phyloP scores from a whole-genome alignment of 2,797 vertebrate species.

The Arctocebus calabarensis region DNA sequence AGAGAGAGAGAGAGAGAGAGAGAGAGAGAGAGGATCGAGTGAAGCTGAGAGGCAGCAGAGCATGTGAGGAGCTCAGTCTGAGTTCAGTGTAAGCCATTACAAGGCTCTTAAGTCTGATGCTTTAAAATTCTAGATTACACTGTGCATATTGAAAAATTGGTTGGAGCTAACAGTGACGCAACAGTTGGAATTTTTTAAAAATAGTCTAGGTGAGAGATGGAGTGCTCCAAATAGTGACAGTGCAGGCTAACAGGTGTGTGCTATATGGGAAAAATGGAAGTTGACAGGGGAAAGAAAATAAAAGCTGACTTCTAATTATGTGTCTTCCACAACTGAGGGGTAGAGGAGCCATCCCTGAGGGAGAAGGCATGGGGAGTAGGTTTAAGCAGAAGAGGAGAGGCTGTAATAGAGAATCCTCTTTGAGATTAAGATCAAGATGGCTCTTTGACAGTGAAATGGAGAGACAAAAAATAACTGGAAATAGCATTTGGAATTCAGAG shows the following conservation, averaged over 20 bases:
- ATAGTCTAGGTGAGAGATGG: background rate
- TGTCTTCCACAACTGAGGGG: background rate
- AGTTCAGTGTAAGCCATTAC: background rate
- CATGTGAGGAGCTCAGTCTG: background rate
- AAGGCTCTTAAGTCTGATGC: background rate
- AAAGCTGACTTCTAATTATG: background rate
- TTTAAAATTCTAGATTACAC: background rate
- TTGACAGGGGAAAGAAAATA: background rate
- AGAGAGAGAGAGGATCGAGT: background rate
- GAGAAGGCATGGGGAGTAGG: background rate
- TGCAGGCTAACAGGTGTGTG: background rate
- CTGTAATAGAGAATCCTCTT: background rate
- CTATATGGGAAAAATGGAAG: background rate
- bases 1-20: background rate
- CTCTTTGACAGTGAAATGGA: background rate
- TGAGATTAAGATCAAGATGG: background rate
- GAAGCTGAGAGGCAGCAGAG: background rate
- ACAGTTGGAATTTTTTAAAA: background rate
- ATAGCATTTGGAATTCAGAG: slow-evolving; percentile 20
- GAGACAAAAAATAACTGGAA: background rate
- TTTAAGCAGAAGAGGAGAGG: background rate
- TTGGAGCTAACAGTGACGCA: background rate
- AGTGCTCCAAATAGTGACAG: background rate
- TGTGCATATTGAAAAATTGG: background rate
- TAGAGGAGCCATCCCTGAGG: background rate